phyloP scores from a whole-genome alignment of 2,888 invertebrate species.

The Andrena dorsata region DNA sequence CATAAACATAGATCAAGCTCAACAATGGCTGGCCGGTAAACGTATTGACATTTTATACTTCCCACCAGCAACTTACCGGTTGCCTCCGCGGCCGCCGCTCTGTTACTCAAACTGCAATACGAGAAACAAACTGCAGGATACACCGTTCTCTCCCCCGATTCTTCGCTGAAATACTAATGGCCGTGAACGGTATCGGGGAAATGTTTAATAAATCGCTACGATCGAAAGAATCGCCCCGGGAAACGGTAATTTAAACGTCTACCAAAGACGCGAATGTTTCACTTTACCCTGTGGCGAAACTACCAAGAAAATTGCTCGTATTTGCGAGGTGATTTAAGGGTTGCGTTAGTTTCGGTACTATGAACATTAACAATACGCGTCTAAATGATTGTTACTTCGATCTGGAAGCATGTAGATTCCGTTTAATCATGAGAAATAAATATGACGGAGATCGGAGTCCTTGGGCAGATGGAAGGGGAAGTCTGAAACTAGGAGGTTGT shows the following conservation, averaged over 20 bases:
- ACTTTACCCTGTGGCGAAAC: background rate
- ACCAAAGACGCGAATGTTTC: slow-evolving; percentile 3
- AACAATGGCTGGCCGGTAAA: slow-evolving; percentile 79
- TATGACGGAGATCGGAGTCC: slow-evolving; percentile 11
- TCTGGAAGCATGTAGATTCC: background rate
- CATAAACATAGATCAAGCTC: slow-evolving; percentile 80
- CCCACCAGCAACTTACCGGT: slow-evolving; percentile 68
- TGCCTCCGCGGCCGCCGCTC: slow-evolving; percentile 50
- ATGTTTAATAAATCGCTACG: slow-evolving; percentile 58
- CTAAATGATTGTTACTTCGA: background rate
- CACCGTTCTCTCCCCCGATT: slow-evolving; percentile 65
- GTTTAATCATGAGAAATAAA: slow-evolving; percentile 21
- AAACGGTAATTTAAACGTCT: slow-evolving; percentile 41
- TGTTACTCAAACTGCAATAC: slow-evolving; percentile 80
- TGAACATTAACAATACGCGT: no score
- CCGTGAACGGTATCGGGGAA: slow-evolving; percentile 67
- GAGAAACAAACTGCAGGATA: slow-evolving; percentile 72
- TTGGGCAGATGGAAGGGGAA: slow-evolving; percentile 19
- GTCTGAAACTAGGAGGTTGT: slow-evolving; percentile 57
- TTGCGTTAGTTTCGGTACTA: no score
- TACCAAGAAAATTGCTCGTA: background rate
- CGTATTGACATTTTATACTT: slow-evolving; percentile 81
- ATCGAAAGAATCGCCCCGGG: slow-evolving; percentile 40
- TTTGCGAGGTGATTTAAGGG: background rate
- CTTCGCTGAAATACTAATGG: slow-evolving; percentile 76